phyloP scores from a whole-genome alignment of 2,797 vertebrate genomes.

The Agapornis canus region DNA sequence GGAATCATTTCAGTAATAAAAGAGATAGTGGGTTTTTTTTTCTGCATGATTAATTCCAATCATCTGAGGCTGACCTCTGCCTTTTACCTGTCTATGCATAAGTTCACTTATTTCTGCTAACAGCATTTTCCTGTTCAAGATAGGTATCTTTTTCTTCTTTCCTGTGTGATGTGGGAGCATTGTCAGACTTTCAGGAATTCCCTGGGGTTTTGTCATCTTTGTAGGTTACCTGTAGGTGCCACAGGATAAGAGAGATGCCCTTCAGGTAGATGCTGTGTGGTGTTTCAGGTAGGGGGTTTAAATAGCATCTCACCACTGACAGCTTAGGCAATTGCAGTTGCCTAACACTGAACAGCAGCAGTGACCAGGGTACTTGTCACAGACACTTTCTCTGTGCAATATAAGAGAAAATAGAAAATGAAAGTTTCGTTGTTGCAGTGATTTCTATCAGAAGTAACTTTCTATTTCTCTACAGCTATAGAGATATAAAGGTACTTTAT shows the following conservation, averaged over 20 bases:
- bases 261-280: neutral
- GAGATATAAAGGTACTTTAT: neutral
- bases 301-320: neutral
- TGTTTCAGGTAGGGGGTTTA: neutral
- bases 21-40: neutral
- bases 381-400: neutral
- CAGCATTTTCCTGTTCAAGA: neutral
- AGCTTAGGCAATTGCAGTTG: neutral
- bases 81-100: neutral
- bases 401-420: neutral
- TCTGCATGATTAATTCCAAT: neutral
- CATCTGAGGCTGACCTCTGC: neutral
- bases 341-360: neutral
- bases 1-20: neutral
- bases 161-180: neutral
- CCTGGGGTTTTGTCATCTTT: neutral
- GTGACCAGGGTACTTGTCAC: neutral
- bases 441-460: neutral
- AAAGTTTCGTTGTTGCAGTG: neutral
- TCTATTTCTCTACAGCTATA: neutral
- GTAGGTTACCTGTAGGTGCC: neutral
- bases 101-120: neutral
- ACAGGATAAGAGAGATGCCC: neutral
- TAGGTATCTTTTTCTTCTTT: fast-evolving
- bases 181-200: neutral